These are phyloP conservation scores for Thumatha senex DNA, from an alignment of 2,888 invertebrate genomes.

Conservation along the genomic window DNA sequence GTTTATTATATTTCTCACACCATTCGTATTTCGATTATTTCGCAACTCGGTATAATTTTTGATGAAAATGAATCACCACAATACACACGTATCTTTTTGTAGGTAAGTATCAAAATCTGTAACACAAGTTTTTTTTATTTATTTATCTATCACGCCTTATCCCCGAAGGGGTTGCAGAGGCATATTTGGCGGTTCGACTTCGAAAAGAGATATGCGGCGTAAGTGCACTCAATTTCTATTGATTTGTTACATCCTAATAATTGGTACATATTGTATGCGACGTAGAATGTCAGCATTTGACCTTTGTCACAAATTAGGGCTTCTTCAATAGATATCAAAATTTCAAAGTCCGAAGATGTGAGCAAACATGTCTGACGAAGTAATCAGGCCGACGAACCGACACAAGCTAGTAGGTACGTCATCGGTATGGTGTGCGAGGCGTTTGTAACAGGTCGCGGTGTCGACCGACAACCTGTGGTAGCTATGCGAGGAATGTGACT, in stretches of 20 bases:
- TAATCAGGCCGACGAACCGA: constrained; percentile 55
- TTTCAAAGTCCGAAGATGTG: constrained; percentile 28
- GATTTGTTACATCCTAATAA: constrained; percentile 22
- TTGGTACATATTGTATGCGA: constrained; percentile 37
- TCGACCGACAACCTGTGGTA: constrained; percentile 75
- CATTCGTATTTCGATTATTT: too few species aligned
- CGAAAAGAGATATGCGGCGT: constrained; percentile 45
- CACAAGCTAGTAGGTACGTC: constrained; percentile 62
- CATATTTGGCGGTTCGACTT: constrained; percentile 41
- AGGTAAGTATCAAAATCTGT: too few species aligned
- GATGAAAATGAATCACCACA: background rate
- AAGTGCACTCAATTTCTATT: constrained; percentile 45
- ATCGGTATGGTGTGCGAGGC: constrained; percentile 54
- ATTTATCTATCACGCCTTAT: too few species aligned
- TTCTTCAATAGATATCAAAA: constrained; percentile 31
- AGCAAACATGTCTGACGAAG: constrained; percentile 32
- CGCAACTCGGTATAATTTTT: background rate
- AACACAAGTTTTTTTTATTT: too few species aligned
- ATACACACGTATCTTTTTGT: too few species aligned
- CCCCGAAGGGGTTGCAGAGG: too few species aligned
- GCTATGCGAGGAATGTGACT: constrained; percentile 76
- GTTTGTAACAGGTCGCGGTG: constrained; percentile 67
- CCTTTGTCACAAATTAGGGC: constrained; percentile 29
- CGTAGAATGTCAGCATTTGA: constrained; percentile 40
- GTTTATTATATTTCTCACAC: too few species aligned